These are phyloP conservation scores for Chloromyia formosa DNA, from an alignment of 2,888 invertebrate species.

Conservation along the genomic window DNA sequence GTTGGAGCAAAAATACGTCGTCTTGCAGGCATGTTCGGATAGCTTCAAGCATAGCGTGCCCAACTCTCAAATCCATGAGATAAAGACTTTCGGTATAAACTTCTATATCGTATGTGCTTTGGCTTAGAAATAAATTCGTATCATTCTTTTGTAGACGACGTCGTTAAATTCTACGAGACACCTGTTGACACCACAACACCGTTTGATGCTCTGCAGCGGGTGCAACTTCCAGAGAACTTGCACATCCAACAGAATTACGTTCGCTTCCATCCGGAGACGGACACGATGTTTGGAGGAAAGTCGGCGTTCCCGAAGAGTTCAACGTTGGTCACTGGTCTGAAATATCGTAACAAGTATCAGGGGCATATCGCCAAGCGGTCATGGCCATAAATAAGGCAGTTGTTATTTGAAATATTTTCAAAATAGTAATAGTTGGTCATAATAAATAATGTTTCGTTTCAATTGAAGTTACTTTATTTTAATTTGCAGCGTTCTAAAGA, in stretches of 20 bases:
- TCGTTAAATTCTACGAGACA: slow-evolving; percentile 76
- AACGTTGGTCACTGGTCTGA: slow-evolving; percentile 84
- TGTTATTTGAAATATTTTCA: background rate
- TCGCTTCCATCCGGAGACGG: slow-evolving; percentile 84
- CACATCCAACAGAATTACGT: slow-evolving; percentile 83
- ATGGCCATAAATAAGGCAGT: slow-evolving; percentile 65
- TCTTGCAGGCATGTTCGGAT: slow-evolving; percentile 75
- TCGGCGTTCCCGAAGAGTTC: slow-evolving; percentile 88
- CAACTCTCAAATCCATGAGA: slow-evolving; percentile 80
- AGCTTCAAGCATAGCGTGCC: slow-evolving; percentile 82
- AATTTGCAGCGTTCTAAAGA: background rate
- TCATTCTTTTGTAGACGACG: slow-evolving; percentile 67
- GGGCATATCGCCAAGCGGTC: slow-evolving; percentile 73
- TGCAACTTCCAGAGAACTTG: slow-evolving; percentile 86
- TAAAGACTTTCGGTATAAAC: slow-evolving; percentile 73
- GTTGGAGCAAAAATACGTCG: slow-evolving; percentile 68
- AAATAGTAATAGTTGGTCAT: background rate
- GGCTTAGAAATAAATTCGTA: background rate
- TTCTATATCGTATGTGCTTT: background rate
- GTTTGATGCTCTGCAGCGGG: slow-evolving; percentile 74
- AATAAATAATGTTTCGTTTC: background rate
- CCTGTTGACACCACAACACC: slow-evolving; percentile 77
- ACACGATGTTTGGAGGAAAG: slow-evolving; percentile 76
- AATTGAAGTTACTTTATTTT: background rate
- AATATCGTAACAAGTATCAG: slow-evolving; percentile 81